These are phyloP conservation scores for Oreochromis grahami DNA, from an alignment of 2,797 vertebrate species.

Conservation along the genomic window DNA sequence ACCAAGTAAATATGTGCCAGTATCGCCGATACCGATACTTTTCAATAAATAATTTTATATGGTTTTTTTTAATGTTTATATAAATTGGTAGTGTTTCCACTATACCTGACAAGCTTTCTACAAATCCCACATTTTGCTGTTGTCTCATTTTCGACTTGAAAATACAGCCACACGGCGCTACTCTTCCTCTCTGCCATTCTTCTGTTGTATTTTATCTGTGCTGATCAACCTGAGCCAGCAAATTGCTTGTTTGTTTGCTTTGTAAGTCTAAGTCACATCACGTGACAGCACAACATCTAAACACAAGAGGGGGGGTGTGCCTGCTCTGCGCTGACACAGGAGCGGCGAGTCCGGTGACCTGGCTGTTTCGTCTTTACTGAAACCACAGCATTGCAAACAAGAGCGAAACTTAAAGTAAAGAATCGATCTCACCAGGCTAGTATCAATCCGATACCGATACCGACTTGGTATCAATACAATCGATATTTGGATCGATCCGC, in stretches of 20 bases:
- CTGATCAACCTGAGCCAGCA: not conserved
- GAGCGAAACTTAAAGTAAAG: not conserved
- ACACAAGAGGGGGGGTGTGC: not conserved
- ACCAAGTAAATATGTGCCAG: not conserved
- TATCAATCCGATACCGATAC: not conserved
- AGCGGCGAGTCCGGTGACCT: not conserved
- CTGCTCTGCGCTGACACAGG: not conserved
- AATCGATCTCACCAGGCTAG: not conserved
- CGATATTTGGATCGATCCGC: accelerated
- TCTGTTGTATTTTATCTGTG: not conserved
- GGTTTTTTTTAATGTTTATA: not conserved
- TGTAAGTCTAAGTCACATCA: not conserved
- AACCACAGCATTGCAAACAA: not conserved
- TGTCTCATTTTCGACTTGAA: not conserved
- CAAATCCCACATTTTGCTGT: not conserved
- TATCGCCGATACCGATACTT: not conserved
- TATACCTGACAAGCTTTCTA: not conserved
- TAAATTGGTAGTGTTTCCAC: not conserved
- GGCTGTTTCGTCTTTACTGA: not conserved
- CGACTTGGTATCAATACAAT: not conserved
- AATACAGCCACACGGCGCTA: not conserved
- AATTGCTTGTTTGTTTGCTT: not conserved
- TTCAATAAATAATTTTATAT: not conserved
- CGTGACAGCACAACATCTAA: not conserved
- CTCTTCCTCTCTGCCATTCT: not conserved